Evolutionary conservation across 2,797 vertebrate genomes (phyloP), one percentile per base, ranked within the genome.

Genomic region (Merluccius polli): DNA sequence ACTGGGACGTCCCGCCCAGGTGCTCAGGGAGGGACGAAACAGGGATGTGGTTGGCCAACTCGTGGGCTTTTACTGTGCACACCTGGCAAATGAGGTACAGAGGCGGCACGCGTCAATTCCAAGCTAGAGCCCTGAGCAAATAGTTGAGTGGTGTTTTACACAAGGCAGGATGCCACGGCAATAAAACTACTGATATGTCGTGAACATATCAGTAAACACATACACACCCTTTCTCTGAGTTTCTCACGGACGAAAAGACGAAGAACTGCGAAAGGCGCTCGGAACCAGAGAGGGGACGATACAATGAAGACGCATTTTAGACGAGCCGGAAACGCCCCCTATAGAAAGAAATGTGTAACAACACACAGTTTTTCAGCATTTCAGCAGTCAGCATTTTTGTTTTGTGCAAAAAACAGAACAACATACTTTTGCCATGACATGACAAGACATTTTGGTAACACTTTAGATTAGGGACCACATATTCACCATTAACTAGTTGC

Each of bases 231-330:
- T 79, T 96, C 95, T 86, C 95, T 90, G 59, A 96, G 91, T 86
- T 96, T 96, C 84, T 96, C 95, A 5, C 94, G 92, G 30, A 96
- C 94, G 88, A 96, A 95, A 7, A 96, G 92, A 44, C 95, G 93
- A 4, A 96, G 92, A 44, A 96, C 94, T 0, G 95, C 90, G 30
- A 95, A 96, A 11, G 95, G 95, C 18, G 95, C 94, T 84, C 95
- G 92, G 84, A 96, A 96, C 95, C 95, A 96, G 74, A 96, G 91
- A 68, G 95, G 95, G 0, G 95, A 95, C 0, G 95, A 95, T 24
- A 96, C 95, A 76, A 96, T 95, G 84, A 95, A 95, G 79, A 96
- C 95, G 72, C 95, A 95, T 88, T 95, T 95, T 82, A 96, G 89
- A 76, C 95, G 93, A 79, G 95, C 95, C 71, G 95, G 95, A 87